A percentile compares a stretch with the other conserved stretches of the same genome.
phyloP scores from a whole-genome alignment of 2,888 invertebrate species.

The Trichogramma dendrolimi region DNA sequence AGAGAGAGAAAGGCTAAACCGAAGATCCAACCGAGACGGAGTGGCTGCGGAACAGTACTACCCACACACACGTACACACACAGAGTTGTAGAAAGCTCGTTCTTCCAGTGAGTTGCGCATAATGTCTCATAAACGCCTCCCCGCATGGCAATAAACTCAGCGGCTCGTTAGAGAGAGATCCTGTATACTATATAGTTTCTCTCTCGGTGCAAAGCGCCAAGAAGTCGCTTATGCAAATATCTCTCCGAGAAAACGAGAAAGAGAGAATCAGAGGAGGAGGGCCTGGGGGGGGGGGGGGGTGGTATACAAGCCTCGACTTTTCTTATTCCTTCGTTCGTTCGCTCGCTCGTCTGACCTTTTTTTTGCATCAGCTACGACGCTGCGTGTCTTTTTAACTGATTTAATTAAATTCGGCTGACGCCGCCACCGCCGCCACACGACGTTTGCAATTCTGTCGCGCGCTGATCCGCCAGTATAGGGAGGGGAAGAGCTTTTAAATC shows the following conservation, averaged over 20 bases:
- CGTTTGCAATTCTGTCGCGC: too few species aligned
- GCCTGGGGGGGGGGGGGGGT: too few species aligned
- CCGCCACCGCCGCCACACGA: background rate
- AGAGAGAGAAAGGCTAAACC: background rate
- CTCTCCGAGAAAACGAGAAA: too few species aligned
- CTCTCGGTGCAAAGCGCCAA: too few species aligned
- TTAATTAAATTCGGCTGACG: conserved; percentile 9
- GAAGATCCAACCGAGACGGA: background rate
- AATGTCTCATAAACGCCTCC: conserved; percentile 53
- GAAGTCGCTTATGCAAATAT: conserved; percentile 13
- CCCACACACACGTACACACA: background rate
- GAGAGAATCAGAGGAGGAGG: too few species aligned
- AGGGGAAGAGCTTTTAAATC: too few species aligned
- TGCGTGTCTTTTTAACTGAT: conserved; percentile 1
- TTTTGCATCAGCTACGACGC: background rate
- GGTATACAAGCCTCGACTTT: too few species aligned
- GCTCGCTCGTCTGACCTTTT: too few species aligned
- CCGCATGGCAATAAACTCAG: conserved; percentile 45
- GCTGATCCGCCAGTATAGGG: too few species aligned
- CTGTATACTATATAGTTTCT: too few species aligned
- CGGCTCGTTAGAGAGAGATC: conserved; percentile 39
- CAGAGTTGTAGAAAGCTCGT: background rate
- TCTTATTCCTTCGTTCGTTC: background rate
- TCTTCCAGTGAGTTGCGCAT: conserved; percentile 52
- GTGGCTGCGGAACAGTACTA: too few species aligned